Evolutionary conservation across 2,888 invertebrate genomes (phyloP).

Genomic region (Ochropacha duplaris): DNA sequence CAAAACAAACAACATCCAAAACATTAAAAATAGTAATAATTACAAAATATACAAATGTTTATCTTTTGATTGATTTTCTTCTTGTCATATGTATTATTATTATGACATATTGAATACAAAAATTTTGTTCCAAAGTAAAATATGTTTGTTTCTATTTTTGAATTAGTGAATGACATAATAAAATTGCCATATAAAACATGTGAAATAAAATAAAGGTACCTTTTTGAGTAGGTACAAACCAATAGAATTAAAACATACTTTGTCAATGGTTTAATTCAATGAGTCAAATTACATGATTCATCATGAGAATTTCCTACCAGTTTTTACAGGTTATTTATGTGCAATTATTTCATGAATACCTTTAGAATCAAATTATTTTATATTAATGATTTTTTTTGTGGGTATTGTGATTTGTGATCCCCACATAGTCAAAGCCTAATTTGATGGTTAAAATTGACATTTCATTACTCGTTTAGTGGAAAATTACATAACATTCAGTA

Average conservation of each 20-base stretch:
- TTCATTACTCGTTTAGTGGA: no score
- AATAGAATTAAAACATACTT: neutral
- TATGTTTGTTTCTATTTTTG: slow-evolving; percentile 58
- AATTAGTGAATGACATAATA: slow-evolving; percentile 36
- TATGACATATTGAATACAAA: slow-evolving; percentile 68
- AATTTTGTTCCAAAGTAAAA: slow-evolving; percentile 58
- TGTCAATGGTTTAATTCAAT: neutral
- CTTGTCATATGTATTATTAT: slow-evolving; percentile 65
- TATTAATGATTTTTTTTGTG: no score
- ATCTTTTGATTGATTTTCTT: slow-evolving; percentile 64
- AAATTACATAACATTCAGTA: no score
- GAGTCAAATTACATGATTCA: neutral
- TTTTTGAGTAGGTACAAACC: neutral
- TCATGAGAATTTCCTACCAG: neutral
- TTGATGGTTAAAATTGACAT: no score
- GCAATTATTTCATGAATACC: neutral
- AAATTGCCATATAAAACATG: slow-evolving; percentile 1
- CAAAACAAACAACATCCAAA: slow-evolving; percentile 52
- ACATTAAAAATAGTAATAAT: slow-evolving; percentile 54
- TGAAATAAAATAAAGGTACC: neutral
- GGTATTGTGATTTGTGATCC: no score
- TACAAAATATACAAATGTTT: slow-evolving; percentile 56
- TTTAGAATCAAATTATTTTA: neutral
- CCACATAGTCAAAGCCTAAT: no score
- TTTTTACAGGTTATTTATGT: neutral